Base-by-base conservation (phyloP, 2,113 vertebrate species). In the Halichoerus grypus region DNA sequence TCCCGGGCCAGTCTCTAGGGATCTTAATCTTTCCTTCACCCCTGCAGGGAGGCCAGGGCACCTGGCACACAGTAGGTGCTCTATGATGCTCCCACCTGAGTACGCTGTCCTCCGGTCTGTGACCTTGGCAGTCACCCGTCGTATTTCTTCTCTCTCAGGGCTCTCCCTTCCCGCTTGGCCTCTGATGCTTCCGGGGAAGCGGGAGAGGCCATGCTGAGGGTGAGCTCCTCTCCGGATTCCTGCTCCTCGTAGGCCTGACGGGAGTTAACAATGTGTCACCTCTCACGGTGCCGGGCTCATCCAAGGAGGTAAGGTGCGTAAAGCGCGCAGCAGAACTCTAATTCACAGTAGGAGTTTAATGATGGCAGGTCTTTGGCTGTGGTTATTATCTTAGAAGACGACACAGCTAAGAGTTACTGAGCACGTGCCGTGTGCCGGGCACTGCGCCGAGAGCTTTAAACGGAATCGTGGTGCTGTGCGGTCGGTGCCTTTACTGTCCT, bases 381-480 rank as follows among this genome's bases (percentile, higher is more conserved):
- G 2, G 36, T 65, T 51, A 6, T 33, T 9, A 51, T 26, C 49
- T 86, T 51, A 31, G 80, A 39, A 87, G 51, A 21, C 89, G 49
- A 1, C n/a, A 2, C 1, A 13, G 42, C 42, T 28, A 71, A 57
- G 28, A 26, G 53, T 57, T 24, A 1, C 36, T 10, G 57, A 15
- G 59, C n/a, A 53, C 3, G 4, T 1, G 1, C 61, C 24, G 0
- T 0, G 0, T 7, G 31, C 79, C 33, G 1, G 59, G 59, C n/a
- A 4, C 63, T 2, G 2, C 2, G 13, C 76, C 24, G 33, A 42
- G 49, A 31, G 1, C 11, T n/a, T 39, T 1, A 5, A 1, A 3
- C 15, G 5, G 19, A n/a, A n/a, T 5, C 22, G 6, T 10, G 2
- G 55, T 0, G 1, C 61, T 51, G 3, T 0, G 4, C 0, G 7